phyloP scores from a whole-genome alignment of 2,113 vertebrate genomes.

The Odocoileus hemionus region DNA sequence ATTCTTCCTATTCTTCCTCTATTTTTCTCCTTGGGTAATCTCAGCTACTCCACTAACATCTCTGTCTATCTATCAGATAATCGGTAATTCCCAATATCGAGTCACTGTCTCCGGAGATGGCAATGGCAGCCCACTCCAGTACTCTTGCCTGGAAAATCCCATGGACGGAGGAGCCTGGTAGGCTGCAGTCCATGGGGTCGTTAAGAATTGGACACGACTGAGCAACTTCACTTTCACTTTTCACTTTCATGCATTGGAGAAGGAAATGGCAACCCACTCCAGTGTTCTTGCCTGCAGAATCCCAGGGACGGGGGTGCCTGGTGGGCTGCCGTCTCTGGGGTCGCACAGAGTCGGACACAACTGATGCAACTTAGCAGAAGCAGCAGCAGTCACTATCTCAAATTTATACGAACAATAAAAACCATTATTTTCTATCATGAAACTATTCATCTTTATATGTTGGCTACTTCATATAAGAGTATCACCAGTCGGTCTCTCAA shows the following conservation, averaged over 20 bases:
- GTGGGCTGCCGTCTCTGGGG: no score
- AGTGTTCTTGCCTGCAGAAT: no score
- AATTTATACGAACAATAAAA: background rate
- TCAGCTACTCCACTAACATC: background rate
- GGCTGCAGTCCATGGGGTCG: no score
- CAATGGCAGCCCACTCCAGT: no score
- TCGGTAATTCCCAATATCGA: background rate
- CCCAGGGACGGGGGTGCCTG: no score
- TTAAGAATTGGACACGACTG: no score
- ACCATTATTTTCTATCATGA: background rate
- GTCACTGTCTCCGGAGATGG: background rate
- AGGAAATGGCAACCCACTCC: no score
- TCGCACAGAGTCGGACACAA: fast-evolving
- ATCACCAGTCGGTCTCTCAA: background rate
- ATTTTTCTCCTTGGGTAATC: background rate
- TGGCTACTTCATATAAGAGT: background rate
- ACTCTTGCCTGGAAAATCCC: no score
- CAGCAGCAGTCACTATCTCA: background rate
- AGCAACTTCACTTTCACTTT: no score
- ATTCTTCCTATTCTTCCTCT: background rate
- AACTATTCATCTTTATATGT: background rate
- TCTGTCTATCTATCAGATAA: background rate
- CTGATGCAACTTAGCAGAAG: background rate
- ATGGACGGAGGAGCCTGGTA: no score
- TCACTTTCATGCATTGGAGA: no score